Percentiles rank a stretch among this genome's conserved stretches.
Conservation (phyloP, 2,113 vertebrate genomes). For the Neolamprologus toae region DNA sequence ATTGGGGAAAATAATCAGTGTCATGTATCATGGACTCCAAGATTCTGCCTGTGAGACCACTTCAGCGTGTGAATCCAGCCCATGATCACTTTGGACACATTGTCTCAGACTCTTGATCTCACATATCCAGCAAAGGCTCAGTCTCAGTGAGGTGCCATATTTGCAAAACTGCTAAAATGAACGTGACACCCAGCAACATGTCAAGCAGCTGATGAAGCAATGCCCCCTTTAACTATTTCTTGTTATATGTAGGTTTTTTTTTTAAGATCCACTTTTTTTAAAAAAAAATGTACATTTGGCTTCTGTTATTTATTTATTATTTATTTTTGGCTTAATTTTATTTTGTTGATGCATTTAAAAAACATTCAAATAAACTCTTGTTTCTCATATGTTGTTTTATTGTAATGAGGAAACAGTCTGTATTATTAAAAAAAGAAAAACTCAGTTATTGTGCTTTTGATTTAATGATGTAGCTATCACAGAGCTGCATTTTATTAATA, state of each 20-base stretch:
- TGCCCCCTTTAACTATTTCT: background rate
- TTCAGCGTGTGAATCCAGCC: background rate
- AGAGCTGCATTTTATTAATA: background rate
- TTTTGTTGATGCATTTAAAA: background rate
- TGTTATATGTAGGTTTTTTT: background rate
- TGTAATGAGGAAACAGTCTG: background rate
- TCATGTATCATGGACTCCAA: background rate
- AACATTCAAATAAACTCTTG: background rate
- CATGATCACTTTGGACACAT: background rate
- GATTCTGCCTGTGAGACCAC: background rate
- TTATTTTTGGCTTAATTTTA: background rate
- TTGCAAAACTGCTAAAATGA: background rate
- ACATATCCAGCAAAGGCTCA: background rate
- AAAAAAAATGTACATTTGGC: background rate
- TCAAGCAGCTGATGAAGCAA: background rate
- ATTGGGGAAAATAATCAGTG: background rate
- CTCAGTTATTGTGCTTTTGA: background rate
- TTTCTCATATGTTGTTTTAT: background rate
- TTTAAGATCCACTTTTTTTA: background rate
- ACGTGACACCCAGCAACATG: rapidly evolving
- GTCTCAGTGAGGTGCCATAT: background rate
- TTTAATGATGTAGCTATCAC: background rate
- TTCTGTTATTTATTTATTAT: background rate
- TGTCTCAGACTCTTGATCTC: background rate
- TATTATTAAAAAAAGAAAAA: background rate